Conservation (phyloP, 2,888 invertebrate genomes). For the Phytoseiulus persimilis region DNA sequence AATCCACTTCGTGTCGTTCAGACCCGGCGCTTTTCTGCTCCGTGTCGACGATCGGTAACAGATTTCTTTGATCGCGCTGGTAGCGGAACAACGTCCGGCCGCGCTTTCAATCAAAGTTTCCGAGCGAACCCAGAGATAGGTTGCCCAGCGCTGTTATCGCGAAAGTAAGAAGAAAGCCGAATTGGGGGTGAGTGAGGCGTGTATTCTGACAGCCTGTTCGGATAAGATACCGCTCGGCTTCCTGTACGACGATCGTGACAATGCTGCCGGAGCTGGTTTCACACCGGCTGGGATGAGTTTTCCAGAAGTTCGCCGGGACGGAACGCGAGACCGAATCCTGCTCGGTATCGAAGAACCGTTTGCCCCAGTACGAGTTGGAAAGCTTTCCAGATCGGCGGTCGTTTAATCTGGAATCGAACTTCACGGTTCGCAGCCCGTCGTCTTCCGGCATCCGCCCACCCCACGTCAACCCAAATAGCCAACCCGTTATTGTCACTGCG, state of each 20-base stretch:
- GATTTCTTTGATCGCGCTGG: not conserved
- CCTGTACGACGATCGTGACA: not conserved
- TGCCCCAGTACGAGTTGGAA: not conserved
- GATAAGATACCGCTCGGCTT: not conserved
- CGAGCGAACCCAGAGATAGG: too few relatives aligned
- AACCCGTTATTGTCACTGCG: constrained; percentile 5
- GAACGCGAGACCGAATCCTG: too few relatives aligned
- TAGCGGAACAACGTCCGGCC: not conserved
- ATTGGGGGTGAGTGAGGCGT: not conserved
- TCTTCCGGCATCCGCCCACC: constrained; percentile 5
- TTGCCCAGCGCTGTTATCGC: not conserved
- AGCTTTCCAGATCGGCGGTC: not conserved
- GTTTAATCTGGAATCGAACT: not conserved
- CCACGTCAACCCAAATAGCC: not conserved
- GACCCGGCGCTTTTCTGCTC: not conserved
- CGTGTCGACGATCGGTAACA: not conserved
- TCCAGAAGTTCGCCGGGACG: too few relatives aligned
- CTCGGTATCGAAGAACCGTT: too few relatives aligned
- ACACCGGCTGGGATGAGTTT: too few relatives aligned
- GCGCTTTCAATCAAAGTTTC: not conserved
- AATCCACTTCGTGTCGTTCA: not conserved
- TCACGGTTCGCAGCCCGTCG: not conserved
- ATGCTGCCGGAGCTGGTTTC: not conserved
- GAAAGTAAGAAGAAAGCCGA: not conserved
- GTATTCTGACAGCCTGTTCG: not conserved